Conservation (phyloP, 2,888 invertebrate species). For the Trichogramma evanescens region DNA sequence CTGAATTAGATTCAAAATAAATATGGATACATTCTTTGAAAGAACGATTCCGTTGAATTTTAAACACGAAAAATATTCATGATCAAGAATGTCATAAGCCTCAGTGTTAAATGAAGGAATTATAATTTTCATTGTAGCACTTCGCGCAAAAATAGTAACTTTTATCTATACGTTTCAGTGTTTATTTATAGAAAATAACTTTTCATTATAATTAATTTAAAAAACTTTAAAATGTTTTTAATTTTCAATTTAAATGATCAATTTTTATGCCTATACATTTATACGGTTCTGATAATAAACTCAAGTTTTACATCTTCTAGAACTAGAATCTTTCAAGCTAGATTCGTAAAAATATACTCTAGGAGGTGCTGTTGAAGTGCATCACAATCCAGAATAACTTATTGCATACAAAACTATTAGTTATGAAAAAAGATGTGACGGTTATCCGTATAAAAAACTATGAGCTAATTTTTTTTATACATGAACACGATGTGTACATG, state of each 20-base stretch:
- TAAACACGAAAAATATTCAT: too few relatives aligned
- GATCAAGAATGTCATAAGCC: too few relatives aligned
- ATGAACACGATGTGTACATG: not conserved
- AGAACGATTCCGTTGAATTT: too few relatives aligned
- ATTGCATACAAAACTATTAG: constrained; percentile 4
- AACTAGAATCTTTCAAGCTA: constrained; percentile 5
- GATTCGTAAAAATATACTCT: constrained; percentile 17
- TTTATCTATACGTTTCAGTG: too few relatives aligned
- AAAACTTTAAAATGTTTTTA: not conserved
- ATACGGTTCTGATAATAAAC: not conserved
- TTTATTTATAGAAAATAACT: too few relatives aligned
- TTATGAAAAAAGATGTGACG: constrained; percentile 7
- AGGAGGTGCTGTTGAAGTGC: constrained; percentile 11
- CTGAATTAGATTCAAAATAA: constrained; percentile 13
- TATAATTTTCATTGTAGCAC: too few relatives aligned
- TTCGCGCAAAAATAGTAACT: too few relatives aligned
- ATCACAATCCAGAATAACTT: constrained; percentile 7
- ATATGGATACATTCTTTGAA: too few relatives aligned
- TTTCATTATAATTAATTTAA: not conserved
- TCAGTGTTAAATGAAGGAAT: too few relatives aligned
- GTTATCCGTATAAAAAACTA: not conserved
- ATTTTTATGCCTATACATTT: not conserved
- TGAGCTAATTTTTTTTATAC: too few relatives aligned
- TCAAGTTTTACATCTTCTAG: not conserved
- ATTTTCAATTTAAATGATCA: not conserved